Conservation (phyloP, 2,797 vertebrate species). For the Labeo calbasu region DNA sequence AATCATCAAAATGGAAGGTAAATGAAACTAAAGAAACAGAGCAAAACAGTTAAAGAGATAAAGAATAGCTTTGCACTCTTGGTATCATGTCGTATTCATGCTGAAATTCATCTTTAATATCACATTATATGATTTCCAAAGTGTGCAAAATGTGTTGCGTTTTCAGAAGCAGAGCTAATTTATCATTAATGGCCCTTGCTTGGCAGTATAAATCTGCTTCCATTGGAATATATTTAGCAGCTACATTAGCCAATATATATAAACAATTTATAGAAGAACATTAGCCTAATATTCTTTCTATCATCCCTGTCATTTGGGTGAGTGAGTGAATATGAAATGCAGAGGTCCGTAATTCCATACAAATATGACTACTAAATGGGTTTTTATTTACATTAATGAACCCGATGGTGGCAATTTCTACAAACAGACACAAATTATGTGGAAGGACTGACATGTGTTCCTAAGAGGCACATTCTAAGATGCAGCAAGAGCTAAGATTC, state of each 20-base stretch:
- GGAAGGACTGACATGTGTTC: not conserved
- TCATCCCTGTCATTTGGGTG: conserved; percentile 6
- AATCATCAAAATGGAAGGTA: conserved; percentile 31
- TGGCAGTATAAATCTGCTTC: not conserved
- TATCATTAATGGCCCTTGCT: not conserved
- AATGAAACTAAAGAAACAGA: conserved; percentile 14
- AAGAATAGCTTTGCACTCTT: conserved; percentile 16
- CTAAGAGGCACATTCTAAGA: not conserved
- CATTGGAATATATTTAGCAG: not conserved
- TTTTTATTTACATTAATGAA: conserved; percentile 30
- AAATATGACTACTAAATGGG: conserved; percentile 33
- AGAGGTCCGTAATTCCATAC: conserved; percentile 24
- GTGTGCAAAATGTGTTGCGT: not conserved
- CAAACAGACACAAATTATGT: not conserved
- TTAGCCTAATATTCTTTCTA: conserved; percentile 9
- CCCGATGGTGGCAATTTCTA: not conserved
- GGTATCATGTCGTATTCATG: not conserved
- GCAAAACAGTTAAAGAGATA: conserved; percentile 20
- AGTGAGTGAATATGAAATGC: conserved; percentile 5
- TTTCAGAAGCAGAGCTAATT: not conserved
- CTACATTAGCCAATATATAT: not conserved
- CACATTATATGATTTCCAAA: not conserved
- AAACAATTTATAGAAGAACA: conserved; percentile 8
- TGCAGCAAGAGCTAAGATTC: not conserved
- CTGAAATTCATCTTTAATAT: not conserved